Percentiles rank a stretch among this genome's conserved stretches.
These are phyloP conservation scores for Salvelinus sp. DNA, from an alignment of 2,113 vertebrate genomes.

Conservation along the genomic window DNA sequence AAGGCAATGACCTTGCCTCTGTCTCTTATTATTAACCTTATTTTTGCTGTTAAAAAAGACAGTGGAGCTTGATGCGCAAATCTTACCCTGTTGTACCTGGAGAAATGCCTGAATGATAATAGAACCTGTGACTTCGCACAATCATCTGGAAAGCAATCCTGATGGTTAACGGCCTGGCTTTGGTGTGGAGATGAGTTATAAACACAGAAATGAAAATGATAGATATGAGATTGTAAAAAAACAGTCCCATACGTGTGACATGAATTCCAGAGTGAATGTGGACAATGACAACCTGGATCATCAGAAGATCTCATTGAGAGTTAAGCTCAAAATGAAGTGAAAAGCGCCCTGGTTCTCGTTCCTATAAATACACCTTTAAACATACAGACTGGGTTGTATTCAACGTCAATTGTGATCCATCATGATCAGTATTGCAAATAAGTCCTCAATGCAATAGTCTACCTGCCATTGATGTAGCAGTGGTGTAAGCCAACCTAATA, in stretches of 20 bases:
- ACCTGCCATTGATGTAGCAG: too few species aligned
- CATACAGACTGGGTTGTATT: neutral
- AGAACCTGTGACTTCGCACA: conserved; percentile 55
- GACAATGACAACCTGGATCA: neutral
- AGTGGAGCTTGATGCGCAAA: conserved; percentile 28
- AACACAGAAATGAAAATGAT: conserved; percentile 52
- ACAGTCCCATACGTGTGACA: neutral
- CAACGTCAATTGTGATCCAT: neutral
- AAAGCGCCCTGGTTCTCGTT: too few species aligned
- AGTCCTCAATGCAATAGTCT: neutral
- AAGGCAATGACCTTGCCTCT: conserved; percentile 54
- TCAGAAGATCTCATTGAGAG: neutral
- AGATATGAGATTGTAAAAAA: conserved; percentile 26
- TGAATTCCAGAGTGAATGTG: neutral
- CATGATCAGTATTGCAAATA: neutral
- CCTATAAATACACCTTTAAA: neutral
- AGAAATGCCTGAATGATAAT: conserved; percentile 57
- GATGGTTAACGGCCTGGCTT: conserved; percentile 44
- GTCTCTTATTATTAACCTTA: conserved; percentile 51
- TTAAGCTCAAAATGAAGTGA: neutral
- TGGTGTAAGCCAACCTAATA: too few species aligned
- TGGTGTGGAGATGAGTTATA: conserved; percentile 48
- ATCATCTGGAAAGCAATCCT: conserved; percentile 52
- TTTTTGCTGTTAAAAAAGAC: conserved; percentile 39
- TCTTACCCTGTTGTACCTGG: conserved; percentile 38